Percentiles rank a stretch among this genome's conserved stretches.
These are phyloP conservation scores for Bradypodion pumilum DNA, from an alignment of 2,797 vertebrate genomes.

Conservation along the genomic window DNA sequence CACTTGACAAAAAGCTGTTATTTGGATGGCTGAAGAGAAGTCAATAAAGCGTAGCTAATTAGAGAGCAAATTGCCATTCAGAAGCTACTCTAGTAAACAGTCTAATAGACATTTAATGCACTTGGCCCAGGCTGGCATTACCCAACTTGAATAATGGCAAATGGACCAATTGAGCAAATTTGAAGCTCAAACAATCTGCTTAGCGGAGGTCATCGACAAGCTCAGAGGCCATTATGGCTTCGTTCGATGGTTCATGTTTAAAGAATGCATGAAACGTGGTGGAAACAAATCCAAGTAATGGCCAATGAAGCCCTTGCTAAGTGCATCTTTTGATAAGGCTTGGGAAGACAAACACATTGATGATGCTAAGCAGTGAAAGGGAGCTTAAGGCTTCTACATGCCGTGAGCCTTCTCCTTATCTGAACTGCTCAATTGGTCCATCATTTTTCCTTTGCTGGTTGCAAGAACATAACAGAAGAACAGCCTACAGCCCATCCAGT, in stretches of 20 bases:
- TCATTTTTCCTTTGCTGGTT: neutral
- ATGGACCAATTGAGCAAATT: conserved; percentile 68
- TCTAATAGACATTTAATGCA: conserved; percentile 76
- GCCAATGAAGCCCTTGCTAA: conserved; percentile 39
- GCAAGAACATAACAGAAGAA: too few relatives aligned
- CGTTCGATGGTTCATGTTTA: conserved; percentile 48
- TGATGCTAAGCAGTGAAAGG: conserved; percentile 46
- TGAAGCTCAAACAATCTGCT: conserved; percentile 64
- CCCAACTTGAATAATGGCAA: conserved; percentile 68
- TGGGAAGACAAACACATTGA: conserved; percentile 58
- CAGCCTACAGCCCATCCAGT: too few relatives aligned
- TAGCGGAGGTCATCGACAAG: conserved; percentile 9
- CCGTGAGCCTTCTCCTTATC: neutral
- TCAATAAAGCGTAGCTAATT: conserved; percentile 85
- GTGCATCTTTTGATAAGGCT: conserved; percentile 55
- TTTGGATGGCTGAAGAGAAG: conserved; percentile 75
- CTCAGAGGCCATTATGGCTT: neutral
- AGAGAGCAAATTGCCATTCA: conserved; percentile 78
- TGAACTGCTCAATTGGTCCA: accelerated
- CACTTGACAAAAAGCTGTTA: conserved; percentile 76
- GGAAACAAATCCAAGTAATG: conserved; percentile 49
- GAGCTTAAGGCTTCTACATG: neutral
- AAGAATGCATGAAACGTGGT: conserved; percentile 38
- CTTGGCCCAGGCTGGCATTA: conserved; percentile 42
- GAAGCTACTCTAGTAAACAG: conserved; percentile 71